phyloP scores from a whole-genome alignment of 2,888 invertebrate species.

The Copidosoma aretas region DNA sequence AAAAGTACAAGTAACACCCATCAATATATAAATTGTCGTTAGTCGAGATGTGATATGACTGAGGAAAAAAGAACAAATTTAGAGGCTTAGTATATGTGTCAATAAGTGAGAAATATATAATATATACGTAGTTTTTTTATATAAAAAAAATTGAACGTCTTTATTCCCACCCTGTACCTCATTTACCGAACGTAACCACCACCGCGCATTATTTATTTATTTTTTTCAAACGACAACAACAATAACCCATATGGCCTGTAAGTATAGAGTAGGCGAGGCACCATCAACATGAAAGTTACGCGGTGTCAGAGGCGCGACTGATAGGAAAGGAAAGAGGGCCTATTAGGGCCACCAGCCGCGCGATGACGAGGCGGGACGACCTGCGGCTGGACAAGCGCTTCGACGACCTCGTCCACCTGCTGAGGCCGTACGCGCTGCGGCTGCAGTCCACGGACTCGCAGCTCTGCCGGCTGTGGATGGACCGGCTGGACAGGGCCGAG shows the following conservation, averaged over 20 bases:
- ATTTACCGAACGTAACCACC: background rate
- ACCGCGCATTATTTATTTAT: background rate
- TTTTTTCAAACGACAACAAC: too few relatives aligned
- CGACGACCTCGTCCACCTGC: conserved; percentile 47
- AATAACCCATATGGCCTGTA: background rate
- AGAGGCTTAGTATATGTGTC: too few relatives aligned
- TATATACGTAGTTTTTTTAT: background rate
- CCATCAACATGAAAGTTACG: background rate
- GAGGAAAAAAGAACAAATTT: too few relatives aligned
- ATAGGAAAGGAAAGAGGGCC: background rate
- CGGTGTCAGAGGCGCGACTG: background rate
- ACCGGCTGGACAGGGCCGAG: conserved; percentile 48
- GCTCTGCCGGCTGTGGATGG: conserved; percentile 54
- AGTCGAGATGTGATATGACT: too few relatives aligned
- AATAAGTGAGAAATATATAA: background rate
- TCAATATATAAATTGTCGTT: background rate
- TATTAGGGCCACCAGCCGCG: background rate
- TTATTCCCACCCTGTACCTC: too few relatives aligned
- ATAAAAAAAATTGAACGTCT: background rate
- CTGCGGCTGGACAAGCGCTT: conserved; percentile 38
- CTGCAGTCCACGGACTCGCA: conserved; percentile 44
- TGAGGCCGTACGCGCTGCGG: conserved; percentile 48
- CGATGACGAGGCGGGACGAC: background rate
- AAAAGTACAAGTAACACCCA: background rate
- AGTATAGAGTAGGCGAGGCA: background rate